Percentiles rank a stretch among this genome's conserved stretches.
These are phyloP conservation scores for Alectoris magna DNA, from an alignment of 2,797 vertebrate genomes.

Conservation along the genomic window DNA sequence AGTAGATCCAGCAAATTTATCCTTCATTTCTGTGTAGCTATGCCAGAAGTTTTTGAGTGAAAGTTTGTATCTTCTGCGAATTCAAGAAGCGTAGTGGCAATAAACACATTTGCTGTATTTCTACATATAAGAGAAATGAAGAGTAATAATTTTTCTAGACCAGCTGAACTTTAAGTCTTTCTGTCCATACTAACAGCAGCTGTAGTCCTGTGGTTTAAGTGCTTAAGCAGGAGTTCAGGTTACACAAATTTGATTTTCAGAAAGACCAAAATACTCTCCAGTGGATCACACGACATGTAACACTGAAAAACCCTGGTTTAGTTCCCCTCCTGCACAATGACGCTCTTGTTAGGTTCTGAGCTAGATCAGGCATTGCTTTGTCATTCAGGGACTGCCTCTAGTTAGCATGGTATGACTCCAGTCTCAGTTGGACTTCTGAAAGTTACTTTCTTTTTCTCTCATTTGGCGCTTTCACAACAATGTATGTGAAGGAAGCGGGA, in stretches of 20 bases:
- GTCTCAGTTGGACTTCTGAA: neutral
- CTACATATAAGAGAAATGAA: neutral
- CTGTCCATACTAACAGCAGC: neutral
- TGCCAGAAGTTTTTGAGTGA: neutral
- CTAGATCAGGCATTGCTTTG: neutral
- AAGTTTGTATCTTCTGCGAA: neutral
- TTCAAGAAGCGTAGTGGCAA: neutral
- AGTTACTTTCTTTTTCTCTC: neutral
- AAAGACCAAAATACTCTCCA: neutral
- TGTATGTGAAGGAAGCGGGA: neutral
- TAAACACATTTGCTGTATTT: neutral
- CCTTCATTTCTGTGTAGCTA: slow-evolving; percentile 15
- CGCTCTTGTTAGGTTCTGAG: neutral
- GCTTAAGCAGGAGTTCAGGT: neutral
- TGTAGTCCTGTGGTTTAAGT: rapidly evolving
- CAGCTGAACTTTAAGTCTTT: neutral
- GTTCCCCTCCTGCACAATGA: rapidly evolving
- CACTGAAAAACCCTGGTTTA: neutral
- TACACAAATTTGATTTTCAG: neutral
- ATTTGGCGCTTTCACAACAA: neutral
- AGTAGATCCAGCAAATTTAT: neutral
- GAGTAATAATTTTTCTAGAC: neutral
- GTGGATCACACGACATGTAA: neutral
- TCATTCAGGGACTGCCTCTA: neutral
- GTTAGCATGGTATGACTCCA: neutral